A percentile compares a stretch with the other conserved stretches of the same genome.
Evolutionary conservation across 2,888 invertebrate species (phyloP).

Genomic region (Protula sp.): DNA sequence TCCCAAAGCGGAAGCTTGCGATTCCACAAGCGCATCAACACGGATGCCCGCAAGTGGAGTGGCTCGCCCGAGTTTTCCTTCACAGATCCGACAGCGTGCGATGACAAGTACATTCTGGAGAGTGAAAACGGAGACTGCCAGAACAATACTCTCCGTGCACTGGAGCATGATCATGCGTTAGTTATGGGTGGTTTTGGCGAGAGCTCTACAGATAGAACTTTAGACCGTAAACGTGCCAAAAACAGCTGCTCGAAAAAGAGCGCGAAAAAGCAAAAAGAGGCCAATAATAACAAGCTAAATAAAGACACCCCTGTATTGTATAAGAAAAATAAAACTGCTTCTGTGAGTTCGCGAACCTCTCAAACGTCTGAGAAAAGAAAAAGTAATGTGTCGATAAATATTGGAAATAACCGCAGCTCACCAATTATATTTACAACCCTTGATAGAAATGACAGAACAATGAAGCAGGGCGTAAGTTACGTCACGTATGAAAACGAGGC

Average conservation of each 20-base stretch:
- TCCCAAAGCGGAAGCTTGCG: too few relatives aligned
- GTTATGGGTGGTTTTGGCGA: slow-evolving; percentile 14
- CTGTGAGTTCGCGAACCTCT: background rate
- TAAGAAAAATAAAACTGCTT: background rate
- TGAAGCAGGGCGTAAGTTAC: background rate
- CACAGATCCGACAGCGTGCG: too few relatives aligned
- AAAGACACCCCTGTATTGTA: background rate
- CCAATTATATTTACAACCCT: background rate
- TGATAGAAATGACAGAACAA: background rate
- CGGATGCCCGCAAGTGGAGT: too few relatives aligned
- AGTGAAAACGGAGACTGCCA: background rate
- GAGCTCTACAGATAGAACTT: slow-evolving; percentile 9
- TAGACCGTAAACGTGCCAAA: background rate
- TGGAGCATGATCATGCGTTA: slow-evolving; percentile 14
- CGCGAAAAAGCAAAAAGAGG: background rate
- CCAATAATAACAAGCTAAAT: background rate
- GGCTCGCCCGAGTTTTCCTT: too few relatives aligned
- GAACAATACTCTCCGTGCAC: slow-evolving; percentile 14
- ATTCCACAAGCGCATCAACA: too few relatives aligned
- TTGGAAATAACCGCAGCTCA: too few relatives aligned
- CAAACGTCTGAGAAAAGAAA: background rate
- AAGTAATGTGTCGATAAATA: background rate
- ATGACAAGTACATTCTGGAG: too few relatives aligned
- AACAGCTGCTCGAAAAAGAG: background rate
- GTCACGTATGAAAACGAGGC: background rate